Conservation (phyloP, 2,797 vertebrate genomes). For the Garrulus glandarius region DNA sequence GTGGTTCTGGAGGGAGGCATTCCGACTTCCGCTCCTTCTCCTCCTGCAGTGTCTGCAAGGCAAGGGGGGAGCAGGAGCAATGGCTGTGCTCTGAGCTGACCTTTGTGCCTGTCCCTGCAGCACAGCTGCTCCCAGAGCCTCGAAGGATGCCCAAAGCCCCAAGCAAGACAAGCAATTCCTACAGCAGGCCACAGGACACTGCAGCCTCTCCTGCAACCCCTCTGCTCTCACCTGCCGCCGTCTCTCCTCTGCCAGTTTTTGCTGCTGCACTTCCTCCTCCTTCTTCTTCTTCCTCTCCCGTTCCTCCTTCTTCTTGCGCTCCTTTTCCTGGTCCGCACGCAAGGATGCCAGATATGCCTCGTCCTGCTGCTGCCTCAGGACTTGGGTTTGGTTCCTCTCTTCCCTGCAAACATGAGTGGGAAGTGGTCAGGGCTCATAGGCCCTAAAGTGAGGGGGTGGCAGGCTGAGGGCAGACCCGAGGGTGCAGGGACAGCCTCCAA, state of each 20-base stretch:
- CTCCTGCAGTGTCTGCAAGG: constrained; percentile 89
- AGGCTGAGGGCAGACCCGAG: background rate
- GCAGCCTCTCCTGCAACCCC: background rate
- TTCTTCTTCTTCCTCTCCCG: constrained; percentile 88
- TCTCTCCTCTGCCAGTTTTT: constrained; percentile 89
- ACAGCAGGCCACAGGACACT: background rate
- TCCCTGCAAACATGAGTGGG: constrained; percentile 74
- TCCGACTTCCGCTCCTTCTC: constrained; percentile 96
- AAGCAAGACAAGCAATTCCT: background rate
- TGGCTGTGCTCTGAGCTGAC: accelerated
- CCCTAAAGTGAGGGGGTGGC: accelerated
- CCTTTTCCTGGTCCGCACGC: constrained; percentile 95
- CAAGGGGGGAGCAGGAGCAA: background rate
- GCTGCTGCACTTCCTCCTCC: constrained; percentile 91
- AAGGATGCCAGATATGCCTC: constrained; percentile 93
- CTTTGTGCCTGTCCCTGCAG: background rate
- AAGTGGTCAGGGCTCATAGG: background rate
- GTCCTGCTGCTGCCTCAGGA: constrained; percentile 95
- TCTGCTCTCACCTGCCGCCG: constrained; percentile 81
- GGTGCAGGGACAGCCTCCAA: background rate
- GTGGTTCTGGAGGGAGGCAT: constrained; percentile 92
- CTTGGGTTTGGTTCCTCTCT: constrained; percentile 98
- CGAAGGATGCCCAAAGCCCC: accelerated
- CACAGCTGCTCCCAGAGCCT: background rate
- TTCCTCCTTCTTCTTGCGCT: constrained; percentile 92